phyloP scores from a whole-genome alignment of 2,888 invertebrate genomes.

The Chrysolina haemoptera region DNA sequence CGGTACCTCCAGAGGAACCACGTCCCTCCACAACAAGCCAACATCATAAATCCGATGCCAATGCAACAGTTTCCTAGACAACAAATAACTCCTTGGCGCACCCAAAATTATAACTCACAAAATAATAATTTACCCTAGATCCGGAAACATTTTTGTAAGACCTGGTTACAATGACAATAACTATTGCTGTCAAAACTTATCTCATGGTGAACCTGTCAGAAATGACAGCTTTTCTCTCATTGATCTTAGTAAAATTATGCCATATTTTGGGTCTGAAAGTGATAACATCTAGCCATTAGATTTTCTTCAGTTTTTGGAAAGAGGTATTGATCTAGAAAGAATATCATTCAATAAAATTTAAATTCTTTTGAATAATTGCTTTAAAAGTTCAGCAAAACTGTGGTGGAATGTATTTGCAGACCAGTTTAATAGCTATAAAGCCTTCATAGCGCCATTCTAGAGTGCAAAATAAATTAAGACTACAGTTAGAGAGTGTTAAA shows the following conservation, averaged over 20 bases:
- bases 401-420: slow-evolving; percentile 13
- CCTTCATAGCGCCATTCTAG: slow-evolving; percentile 1
- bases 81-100: too few species aligned
- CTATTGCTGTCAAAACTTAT: neutral
- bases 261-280: neutral
- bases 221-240: neutral
- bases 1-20: too few species aligned
- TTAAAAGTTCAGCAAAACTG: neutral
- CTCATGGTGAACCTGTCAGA: neutral
- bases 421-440: neutral
- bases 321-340: too few species aligned
- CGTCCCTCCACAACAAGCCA: too few species aligned
- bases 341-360: neutral
- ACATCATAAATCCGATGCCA: too few species aligned
- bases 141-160: neutral
- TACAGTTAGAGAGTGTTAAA: slow-evolving; percentile 2
- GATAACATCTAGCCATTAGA: neutral
- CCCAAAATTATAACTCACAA: too few species aligned
- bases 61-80: too few species aligned
- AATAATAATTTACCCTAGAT: too few species aligned
- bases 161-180: neutral
- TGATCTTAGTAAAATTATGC: neutral
- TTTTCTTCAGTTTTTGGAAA: too few species aligned
- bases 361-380: neutral
- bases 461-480: slow-evolving; percentile 6